Evolutionary conservation across 2,888 invertebrate species (phyloP), one percentile per base, ranked within the genome.

Genomic region (Lasioglossum pauxillum): DNA sequence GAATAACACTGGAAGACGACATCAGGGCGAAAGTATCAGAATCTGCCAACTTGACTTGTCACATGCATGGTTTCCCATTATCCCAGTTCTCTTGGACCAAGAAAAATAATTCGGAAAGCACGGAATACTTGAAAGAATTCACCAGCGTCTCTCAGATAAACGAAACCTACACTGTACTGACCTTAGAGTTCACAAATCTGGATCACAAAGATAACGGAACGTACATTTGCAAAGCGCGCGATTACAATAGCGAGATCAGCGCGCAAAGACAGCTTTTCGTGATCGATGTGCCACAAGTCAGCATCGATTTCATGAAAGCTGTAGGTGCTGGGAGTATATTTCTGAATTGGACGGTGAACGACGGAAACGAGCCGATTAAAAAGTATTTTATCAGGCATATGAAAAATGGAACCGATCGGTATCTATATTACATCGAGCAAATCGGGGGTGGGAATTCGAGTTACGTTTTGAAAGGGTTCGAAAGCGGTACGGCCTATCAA

Each of bases 271-370:
- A 96, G 53, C 93, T 97, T 0, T 95, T 96, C 64, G 97, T 98
- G 0, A 96, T 97, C 89, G 97, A 97, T 90, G 96, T 96, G 82
- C 98, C 98, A 0, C 96, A 97, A 93, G 96, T 98, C 0, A 96
- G 95, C 75, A 96, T 98, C 87, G 97, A 97, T 91, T 96, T 96
- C 83, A 97, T 97, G 0, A 97, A 97, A 94, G 97, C 98, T 0
- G 97, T 98, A 31, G 98, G 97, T 78, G 96, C 97, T 0, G 96
- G 96, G 12, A 97, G 97, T 94, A 96, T 98, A 72, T 98, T 96
- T 94, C 94, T 98, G 1, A 98, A 98, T 93, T 98, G 98, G 98
- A 98, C 98, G 0, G 96, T 98, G 0, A 96, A 97, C 84, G 96
- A 97, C 85, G 97, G 97, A 86, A 98, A 98, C 93, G 97, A 97